Evolutionary conservation across 2,888 invertebrate genomes (phyloP).

Genomic region (Zygothrica quintamaculata): DNA sequence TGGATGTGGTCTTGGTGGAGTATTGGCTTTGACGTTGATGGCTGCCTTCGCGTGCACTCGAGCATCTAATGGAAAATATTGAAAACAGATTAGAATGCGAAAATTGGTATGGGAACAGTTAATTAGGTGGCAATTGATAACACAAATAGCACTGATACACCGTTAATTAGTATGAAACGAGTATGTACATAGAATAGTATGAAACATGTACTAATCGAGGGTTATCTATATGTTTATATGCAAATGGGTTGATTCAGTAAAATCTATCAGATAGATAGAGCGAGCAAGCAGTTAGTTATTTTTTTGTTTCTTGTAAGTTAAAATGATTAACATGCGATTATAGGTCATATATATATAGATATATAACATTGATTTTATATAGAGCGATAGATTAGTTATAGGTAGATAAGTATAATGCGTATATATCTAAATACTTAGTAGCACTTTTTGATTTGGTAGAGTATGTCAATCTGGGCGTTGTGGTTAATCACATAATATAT

Average conservation of each 20-base stretch:
- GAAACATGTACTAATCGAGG: too few species aligned
- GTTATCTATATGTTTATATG: not conserved
- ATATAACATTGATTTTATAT: not conserved
- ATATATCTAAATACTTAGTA: constrained; percentile 29
- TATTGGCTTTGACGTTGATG: constrained; percentile 83
- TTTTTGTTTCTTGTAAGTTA: constrained; percentile 12
- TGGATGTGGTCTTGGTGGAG: constrained; percentile 83
- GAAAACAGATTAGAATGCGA: constrained; percentile 8
- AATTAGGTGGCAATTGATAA: constrained; percentile 46
- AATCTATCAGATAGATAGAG: not conserved
- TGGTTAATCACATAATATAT: constrained; percentile 3
- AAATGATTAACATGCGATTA: constrained; percentile 58
- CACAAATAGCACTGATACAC: constrained; percentile 45
- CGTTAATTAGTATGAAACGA: constrained; percentile 40
- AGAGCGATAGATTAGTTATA: not conserved
- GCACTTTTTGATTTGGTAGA: constrained; percentile 14
- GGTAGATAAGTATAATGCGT: constrained; percentile 22
- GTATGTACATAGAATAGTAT: constrained; percentile 1
- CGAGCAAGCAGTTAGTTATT: not conserved
- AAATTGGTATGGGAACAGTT: not conserved
- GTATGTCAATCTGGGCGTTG: not conserved
- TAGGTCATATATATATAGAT: constrained; percentile 9
- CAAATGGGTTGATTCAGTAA: too few species aligned
- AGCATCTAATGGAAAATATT: constrained; percentile 65
- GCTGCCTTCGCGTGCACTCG: constrained; percentile 77